Percentiles rank a stretch among this genome's conserved stretches.
phyloP scores from a whole-genome alignment of 2,113 vertebrate genomes.

The Diglossa brunneiventris region DNA sequence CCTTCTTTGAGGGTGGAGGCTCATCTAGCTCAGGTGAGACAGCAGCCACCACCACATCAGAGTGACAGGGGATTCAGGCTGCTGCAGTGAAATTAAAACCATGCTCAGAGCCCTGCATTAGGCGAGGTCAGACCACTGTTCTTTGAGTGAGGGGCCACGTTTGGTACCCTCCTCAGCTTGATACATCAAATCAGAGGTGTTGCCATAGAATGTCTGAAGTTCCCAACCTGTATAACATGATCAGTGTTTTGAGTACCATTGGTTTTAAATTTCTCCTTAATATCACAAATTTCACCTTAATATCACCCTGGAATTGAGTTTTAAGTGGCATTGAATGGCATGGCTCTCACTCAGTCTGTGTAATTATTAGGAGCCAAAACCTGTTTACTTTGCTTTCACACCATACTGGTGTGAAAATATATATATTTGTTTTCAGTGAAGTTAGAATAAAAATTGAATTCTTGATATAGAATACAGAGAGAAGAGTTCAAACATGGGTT shows the following conservation, averaged over 20 bases:
- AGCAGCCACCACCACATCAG: not conserved
- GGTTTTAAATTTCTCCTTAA: constrained; percentile 2
- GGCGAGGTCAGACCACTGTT: not conserved
- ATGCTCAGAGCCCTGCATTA: fast-evolving
- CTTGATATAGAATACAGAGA: not conserved
- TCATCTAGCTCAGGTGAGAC: not conserved
- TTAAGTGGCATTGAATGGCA: constrained; percentile 50
- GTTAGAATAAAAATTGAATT: not conserved
- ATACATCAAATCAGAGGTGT: not conserved
- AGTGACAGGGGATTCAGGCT: not conserved
- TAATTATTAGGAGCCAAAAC: constrained; percentile 34
- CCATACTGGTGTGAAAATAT: not conserved
- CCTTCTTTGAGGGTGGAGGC: not conserved
- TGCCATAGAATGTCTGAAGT: fast-evolving
- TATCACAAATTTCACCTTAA: constrained; percentile 8
- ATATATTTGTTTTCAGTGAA: not conserved
- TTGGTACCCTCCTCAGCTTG: not conserved
- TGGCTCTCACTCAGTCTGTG: constrained; percentile 19
- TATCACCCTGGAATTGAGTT: constrained; percentile 25
- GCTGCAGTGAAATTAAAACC: not conserved
- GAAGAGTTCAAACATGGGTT: not conserved
- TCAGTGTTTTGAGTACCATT: not conserved
- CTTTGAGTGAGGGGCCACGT: not conserved
- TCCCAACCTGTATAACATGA: not conserved
- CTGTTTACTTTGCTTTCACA: not conserved